Evolutionary conservation across 2,113 vertebrate genomes (phyloP), one percentile per base, ranked within the genome.

Genomic region (Scomber scombrus): DNA sequence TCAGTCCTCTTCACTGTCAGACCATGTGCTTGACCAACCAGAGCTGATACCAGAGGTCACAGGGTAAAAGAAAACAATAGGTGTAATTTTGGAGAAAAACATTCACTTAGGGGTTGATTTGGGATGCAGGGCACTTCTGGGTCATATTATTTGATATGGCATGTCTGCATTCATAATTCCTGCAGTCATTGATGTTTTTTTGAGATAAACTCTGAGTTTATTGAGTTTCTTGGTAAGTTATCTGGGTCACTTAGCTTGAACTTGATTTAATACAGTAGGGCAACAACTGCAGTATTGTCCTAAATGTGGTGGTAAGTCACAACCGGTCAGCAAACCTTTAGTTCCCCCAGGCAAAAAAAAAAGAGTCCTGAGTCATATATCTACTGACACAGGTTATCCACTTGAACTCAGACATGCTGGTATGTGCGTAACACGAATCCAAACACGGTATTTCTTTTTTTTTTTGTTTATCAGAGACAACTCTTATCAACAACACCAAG

Each of bases 361-460:
- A 64, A 40, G 15, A 78, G 21, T 86, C 51, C 51, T 23, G 66
- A 77, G 71, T 84, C 75, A 60, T 50, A 61, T 55, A 71, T 62
- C 43, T 68, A 52, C 74, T 54, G 52, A 83, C 60, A 81, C 70
- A 67, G 75, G 47, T 79, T 68, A 50, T 31, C 71, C 61, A 66
- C 71, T 81, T 78, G 66, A 61, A 77, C 67, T 81, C 80, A 85
- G 80, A 73, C 88, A 84, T 88, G 64, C 84, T 80, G 5, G 31
- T 82, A 79, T 88, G 75, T 79, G 67, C 67, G 91, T 80, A 90
- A 91, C 58, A 63, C 50, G 80, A 90, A 78, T 70, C 91, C 67
- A 45, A 81, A 84, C 69, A 86, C 69, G 9, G 12, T 51, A 60
- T 86, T 83, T 89, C 54, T 19, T 34, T 34, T 34, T 31, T 31